A percentile compares a stretch with the other conserved stretches of the same genome.
phyloP scores from a whole-genome alignment of 2,113 vertebrate species.

The Pyxicephalus adspersus region DNA sequence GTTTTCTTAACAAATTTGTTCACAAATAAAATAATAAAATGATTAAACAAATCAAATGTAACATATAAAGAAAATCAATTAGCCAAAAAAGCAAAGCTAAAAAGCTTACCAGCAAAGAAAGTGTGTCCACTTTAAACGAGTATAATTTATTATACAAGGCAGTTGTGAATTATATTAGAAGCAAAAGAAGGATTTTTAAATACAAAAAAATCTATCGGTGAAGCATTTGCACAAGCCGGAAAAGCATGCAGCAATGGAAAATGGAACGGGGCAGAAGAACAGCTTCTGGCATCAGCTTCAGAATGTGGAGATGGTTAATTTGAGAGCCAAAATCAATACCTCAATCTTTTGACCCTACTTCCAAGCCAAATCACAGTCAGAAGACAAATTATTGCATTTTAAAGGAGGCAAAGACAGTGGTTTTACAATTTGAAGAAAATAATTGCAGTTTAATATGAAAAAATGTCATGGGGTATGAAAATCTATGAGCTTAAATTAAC shows the following conservation, averaged over 20 bases:
- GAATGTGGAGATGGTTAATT: constrained; percentile 83
- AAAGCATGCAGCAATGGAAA: constrained; percentile 63
- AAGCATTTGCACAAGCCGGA: constrained; percentile 63
- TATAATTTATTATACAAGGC: not conserved
- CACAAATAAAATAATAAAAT: constrained; percentile 1
- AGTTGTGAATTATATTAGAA: constrained; percentile 35
- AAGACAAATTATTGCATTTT: constrained; percentile 57
- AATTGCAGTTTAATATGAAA: constrained; percentile 60
- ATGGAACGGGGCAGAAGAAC: constrained; percentile 73
- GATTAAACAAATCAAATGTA: not conserved
- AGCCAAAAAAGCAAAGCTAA: not conserved
- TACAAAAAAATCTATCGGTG: constrained; percentile 53
- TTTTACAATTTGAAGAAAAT: constrained; percentile 60
- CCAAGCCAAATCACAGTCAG: constrained; percentile 67
- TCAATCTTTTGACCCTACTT: constrained; percentile 59
- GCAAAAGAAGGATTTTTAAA: constrained; percentile 52
- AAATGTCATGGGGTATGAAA: constrained; percentile 70
- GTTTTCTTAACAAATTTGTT: too few species aligned
- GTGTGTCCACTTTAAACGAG: constrained; percentile 46
- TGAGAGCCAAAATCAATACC: constrained; percentile 68
- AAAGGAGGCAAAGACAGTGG: constrained; percentile 62
- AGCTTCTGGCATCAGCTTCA: constrained; percentile 99
- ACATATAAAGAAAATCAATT: not conserved
- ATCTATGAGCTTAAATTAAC: constrained; percentile 65
- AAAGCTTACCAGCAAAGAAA: constrained; percentile 19